Evolutionary conservation across 2,797 vertebrate genomes (phyloP).

Genomic region (Pseudotriccus pelzelni): DNA sequence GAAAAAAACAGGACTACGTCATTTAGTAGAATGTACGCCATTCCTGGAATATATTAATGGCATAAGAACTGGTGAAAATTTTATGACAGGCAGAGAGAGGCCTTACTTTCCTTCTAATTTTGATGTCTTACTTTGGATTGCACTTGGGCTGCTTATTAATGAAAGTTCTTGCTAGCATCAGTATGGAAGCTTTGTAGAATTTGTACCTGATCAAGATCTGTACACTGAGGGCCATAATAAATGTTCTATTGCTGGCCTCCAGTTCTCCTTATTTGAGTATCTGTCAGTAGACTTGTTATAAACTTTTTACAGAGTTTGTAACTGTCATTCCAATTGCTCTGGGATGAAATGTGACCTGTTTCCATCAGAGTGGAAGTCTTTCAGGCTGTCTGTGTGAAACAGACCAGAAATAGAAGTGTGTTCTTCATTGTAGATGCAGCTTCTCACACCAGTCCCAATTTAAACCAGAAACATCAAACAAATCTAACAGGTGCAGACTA

Average conservation of each 20-base stretch:
- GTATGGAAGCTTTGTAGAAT: background rate
- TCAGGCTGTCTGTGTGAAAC: background rate
- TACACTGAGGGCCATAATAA: background rate
- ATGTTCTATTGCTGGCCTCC: background rate
- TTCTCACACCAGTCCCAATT: background rate
- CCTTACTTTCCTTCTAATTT: background rate
- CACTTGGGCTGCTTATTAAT: background rate
- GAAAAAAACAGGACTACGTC: background rate
- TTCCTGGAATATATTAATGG: background rate
- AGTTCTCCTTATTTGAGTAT: background rate
- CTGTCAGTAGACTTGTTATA: background rate
- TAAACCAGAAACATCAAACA: slow-evolving; percentile 22
- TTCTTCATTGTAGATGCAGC: background rate
- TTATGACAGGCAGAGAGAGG: background rate
- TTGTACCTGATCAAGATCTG: background rate
- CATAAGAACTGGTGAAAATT: background rate
- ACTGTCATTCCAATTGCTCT: background rate
- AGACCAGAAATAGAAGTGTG: background rate
- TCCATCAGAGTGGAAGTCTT: background rate
- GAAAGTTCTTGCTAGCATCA: background rate
- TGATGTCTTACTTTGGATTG: background rate
- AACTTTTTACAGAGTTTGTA: background rate
- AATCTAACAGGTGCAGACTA: background rate
- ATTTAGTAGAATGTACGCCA: background rate
- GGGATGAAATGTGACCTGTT: slow-evolving; percentile 9